A percentile compares a stretch with the other conserved stretches of the same genome.
phyloP scores from a whole-genome alignment of 2,797 vertebrate species.

The Antrozous pallidus region DNA sequence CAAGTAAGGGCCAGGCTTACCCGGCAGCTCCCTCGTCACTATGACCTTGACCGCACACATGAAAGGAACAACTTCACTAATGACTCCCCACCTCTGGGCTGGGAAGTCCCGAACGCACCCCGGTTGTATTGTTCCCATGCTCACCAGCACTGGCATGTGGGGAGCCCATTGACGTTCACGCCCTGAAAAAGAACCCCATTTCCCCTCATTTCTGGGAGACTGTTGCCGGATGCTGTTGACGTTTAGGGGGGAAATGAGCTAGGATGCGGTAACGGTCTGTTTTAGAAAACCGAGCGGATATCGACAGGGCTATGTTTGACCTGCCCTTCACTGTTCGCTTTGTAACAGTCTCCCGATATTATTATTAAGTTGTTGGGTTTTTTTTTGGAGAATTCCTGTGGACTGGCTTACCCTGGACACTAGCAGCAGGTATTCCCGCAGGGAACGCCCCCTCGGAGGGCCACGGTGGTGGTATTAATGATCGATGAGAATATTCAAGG shows the following conservation, averaged over 20 bases:
- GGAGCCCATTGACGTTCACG: not conserved
- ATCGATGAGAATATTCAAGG: conserved; percentile 61
- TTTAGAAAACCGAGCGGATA: conserved; percentile 62
- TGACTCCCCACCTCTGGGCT: not conserved
- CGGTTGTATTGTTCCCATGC: not conserved
- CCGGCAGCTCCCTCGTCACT: not conserved
- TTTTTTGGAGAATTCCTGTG: conserved; percentile 7
- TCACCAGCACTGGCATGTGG: not conserved
- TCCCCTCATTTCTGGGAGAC: conserved; percentile 21
- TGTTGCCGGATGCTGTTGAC: not conserved
- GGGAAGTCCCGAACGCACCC: not conserved
- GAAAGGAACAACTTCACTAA: not conserved
- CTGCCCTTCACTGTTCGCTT: conserved; percentile 7
- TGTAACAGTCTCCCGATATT: not conserved
- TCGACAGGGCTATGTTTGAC: conserved; percentile 43
- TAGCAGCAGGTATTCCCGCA: not conserved
- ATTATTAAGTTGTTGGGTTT: no score
- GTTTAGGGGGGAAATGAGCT: conserved; percentile 48
- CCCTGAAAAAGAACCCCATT: not conserved
- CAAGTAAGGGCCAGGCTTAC: not conserved
- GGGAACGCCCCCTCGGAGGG: conserved; percentile 22
- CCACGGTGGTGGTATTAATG: conserved; percentile 18
- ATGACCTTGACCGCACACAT: not conserved
- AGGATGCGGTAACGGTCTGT: conserved; percentile 54
- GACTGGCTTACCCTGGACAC: not conserved